A percentile compares a stretch with the other conserved stretches of the same genome.
These are phyloP conservation scores for Enteromius thamalakanensis DNA, from an alignment of 2,797 vertebrate genomes.

Conservation along the genomic window DNA sequence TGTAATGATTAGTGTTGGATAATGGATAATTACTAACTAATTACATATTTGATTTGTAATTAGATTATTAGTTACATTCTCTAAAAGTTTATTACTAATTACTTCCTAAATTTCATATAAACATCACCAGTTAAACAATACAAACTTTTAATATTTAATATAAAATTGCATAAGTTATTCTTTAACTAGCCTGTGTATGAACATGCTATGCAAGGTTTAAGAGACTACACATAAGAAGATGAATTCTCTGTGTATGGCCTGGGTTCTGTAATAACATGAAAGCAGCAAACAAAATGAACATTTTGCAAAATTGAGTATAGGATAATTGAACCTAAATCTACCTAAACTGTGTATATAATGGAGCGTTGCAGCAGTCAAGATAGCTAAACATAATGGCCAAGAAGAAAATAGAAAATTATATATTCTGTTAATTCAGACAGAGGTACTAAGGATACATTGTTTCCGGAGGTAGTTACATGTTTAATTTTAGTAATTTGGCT, in stretches of 20 bases:
- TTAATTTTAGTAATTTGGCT: too few relatives aligned
- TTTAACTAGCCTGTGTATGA: background rate
- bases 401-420: background rate
- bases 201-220: background rate
- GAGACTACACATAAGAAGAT: background rate
- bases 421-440: background rate
- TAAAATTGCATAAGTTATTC: background rate
- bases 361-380: background rate
- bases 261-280: constrained; percentile 12
- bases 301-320: background rate
- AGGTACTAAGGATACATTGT: background rate
- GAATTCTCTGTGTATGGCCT: background rate
- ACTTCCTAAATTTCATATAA: background rate
- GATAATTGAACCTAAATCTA: background rate
- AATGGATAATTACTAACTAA: background rate
- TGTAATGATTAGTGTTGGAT: background rate
- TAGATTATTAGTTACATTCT: background rate
- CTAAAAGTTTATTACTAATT: background rate
- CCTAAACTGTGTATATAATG: background rate
- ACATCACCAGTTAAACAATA: background rate
- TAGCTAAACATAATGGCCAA: background rate
- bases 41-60: background rate
- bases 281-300: constrained; percentile 5
- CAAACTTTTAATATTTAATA: background rate
- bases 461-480: background rate